Conservation (phyloP, 2,113 vertebrate species). For the Lophochroa leadbeateri region DNA sequence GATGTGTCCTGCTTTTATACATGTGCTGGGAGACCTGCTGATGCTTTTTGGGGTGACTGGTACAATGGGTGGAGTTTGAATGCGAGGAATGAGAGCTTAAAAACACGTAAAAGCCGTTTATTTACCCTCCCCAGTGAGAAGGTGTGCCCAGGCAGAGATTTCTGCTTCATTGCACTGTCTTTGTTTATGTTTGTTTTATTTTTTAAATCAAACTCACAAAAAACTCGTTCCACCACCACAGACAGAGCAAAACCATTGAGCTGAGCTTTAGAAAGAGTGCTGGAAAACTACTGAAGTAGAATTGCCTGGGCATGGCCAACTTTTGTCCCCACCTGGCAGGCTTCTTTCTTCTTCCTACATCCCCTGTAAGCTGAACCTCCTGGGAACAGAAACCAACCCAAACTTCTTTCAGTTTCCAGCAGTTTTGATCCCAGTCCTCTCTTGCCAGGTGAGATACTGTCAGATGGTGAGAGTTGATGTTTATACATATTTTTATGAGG, state of each 20-base stretch:
- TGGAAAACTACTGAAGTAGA: slow-evolving; percentile 30
- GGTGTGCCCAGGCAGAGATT: slow-evolving; percentile 8
- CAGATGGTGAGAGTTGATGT: not conserved
- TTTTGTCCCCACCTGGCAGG: fast-evolving
- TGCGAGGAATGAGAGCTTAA: slow-evolving; percentile 13
- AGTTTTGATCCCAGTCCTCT: not conserved
- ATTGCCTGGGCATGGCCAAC: not conserved
- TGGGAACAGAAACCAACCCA: not conserved
- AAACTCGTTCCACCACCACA: not conserved
- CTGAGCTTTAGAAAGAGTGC: not conserved
- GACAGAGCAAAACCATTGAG: not conserved
- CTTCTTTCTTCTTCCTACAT: not conserved
- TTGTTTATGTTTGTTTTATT: not conserved
- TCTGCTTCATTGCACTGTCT: not conserved
- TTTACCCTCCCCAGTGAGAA: not conserved
- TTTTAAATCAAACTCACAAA: not conserved
- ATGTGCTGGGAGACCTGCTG: not conserved
- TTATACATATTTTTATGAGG: not conserved
- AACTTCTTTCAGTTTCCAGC: not conserved
- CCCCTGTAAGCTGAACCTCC: not conserved
- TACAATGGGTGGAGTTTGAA: slow-evolving; percentile 43
- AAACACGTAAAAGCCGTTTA: not conserved
- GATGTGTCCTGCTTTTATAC: slow-evolving; percentile 25
- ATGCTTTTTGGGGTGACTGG: not conserved
- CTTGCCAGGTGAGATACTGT: not conserved